Evolutionary conservation across 2,797 vertebrate genomes (phyloP).

Genomic region (Centropyge bicolor): DNA sequence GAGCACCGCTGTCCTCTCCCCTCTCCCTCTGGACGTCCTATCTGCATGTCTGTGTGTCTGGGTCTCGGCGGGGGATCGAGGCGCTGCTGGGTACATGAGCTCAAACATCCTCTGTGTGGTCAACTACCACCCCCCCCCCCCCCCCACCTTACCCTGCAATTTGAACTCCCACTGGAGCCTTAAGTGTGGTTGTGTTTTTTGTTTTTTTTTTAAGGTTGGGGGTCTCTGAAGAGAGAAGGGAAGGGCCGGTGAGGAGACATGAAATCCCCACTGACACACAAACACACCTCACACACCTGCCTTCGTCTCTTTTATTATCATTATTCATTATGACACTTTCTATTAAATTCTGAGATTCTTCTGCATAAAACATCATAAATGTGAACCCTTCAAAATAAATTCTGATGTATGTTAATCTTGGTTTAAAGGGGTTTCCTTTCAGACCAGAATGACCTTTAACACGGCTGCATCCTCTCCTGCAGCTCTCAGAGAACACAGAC

Average conservation of each 20-base stretch:
- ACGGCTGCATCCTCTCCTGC: conserved; percentile 32
- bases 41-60: conserved; percentile 39
- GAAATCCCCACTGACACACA: not conserved
- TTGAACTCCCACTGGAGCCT: conserved; percentile 46
- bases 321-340: too few species aligned
- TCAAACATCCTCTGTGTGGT: conserved; percentile 47
- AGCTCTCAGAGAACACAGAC: conserved; percentile 52
- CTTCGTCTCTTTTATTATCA: not conserved
- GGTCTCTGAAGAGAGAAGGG: conserved; percentile 7
- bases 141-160: conserved; percentile 24
- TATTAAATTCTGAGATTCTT: not conserved
- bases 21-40: conserved; percentile 29
- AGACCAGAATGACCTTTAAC: conserved; percentile 62
- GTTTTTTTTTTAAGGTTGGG: conserved; percentile 5
- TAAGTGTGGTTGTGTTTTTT: conserved; percentile 36
- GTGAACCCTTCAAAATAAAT: not conserved
- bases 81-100: conserved; percentile 28
- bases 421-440: conserved; percentile 1
- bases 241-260: not conserved
- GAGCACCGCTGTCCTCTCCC: conserved; percentile 38
- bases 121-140: not conserved
- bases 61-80: conserved; percentile 33
- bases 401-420: not conserved
- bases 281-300: conserved; percentile 16
- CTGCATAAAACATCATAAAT: not conserved